phyloP scores from a whole-genome alignment of 1,140 invertebrate species.

The Eubasilissa regina region DNA sequence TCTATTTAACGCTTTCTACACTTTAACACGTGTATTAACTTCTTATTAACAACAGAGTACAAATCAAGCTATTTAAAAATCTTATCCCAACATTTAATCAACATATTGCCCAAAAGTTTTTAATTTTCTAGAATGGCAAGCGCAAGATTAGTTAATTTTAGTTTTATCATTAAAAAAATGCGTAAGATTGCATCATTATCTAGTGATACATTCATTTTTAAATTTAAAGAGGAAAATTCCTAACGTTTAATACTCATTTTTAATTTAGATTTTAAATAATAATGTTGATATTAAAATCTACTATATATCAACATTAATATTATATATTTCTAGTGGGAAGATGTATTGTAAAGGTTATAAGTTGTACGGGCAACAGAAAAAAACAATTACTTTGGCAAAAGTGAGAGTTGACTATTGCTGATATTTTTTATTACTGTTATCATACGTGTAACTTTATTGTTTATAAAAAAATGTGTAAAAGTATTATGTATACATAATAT shows the following conservation, averaged over 20 bases:
- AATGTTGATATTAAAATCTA: slow-evolving; percentile 10
- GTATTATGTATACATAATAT: slow-evolving; percentile 12
- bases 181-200: slow-evolving; percentile 46
- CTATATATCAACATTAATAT: slow-evolving; percentile 8
- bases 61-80: slow-evolving; percentile 54
- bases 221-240: slow-evolving; percentile 54
- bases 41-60: slow-evolving; percentile 56
- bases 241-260: slow-evolving; percentile 37
- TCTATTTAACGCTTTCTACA: slow-evolving; percentile 58
- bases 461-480: slow-evolving; percentile 30
- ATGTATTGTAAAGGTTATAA: slow-evolving; percentile 4
- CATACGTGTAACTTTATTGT: slow-evolving; percentile 22
- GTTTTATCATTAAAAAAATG: slow-evolving; percentile 50
- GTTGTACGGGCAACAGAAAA: slow-evolving; percentile 8
- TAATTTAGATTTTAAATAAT: slow-evolving; percentile 24
- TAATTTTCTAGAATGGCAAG: slow-evolving; percentile 55
- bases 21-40: slow-evolving; percentile 54
- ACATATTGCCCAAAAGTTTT: slow-evolving; percentile 50
- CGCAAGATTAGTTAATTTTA: slow-evolving; percentile 57
- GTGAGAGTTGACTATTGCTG: background rate
- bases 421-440: slow-evolving; percentile 25
- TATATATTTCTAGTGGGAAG: slow-evolving; percentile 18
- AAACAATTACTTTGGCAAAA: background rate
- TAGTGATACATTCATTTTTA: slow-evolving; percentile 50
- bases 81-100: slow-evolving; percentile 39